Conservation (phyloP, 2,113 vertebrate species). For the Carettochelys insculpta region DNA sequence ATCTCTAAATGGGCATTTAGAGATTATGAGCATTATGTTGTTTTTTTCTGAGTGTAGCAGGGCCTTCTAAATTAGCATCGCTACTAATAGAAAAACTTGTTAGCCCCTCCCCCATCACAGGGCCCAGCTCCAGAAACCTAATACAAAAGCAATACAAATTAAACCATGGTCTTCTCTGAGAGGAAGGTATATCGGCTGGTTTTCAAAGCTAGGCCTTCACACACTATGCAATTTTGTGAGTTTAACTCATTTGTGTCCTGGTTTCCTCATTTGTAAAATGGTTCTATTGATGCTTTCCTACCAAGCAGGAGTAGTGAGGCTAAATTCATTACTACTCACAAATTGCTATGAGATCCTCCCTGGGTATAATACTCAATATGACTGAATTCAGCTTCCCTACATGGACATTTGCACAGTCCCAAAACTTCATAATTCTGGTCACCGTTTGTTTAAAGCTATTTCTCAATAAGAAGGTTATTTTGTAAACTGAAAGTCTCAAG, state of each 20-base stretch:
- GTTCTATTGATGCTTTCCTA: not conserved
- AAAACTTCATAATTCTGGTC: not conserved
- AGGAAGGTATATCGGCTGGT: not conserved
- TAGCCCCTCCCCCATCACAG: not conserved
- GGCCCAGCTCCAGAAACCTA: not conserved
- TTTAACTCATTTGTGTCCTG: not conserved
- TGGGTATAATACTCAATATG: not conserved
- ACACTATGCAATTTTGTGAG: not conserved
- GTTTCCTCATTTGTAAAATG: not conserved
- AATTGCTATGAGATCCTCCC: not conserved
- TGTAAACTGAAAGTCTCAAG: not conserved
- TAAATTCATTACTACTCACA: not conserved
- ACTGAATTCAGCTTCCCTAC: not conserved
- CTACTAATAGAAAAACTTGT: not conserved
- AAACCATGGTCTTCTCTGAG: not conserved
- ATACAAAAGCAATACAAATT: not conserved
- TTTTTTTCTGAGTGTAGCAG: not conserved
- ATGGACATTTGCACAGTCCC: not conserved
- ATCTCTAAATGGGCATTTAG: not conserved
- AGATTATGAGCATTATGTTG: not conserved
- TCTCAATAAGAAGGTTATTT: not conserved
- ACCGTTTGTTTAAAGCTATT: not conserved
- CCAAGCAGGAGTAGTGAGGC: not conserved
- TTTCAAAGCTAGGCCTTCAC: not conserved
- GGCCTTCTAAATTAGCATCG: not conserved